A percentile compares a stretch with the other conserved stretches of the same genome.
phyloP scores from a whole-genome alignment of 1,140 invertebrate species.

The Cotesia typhae region DNA sequence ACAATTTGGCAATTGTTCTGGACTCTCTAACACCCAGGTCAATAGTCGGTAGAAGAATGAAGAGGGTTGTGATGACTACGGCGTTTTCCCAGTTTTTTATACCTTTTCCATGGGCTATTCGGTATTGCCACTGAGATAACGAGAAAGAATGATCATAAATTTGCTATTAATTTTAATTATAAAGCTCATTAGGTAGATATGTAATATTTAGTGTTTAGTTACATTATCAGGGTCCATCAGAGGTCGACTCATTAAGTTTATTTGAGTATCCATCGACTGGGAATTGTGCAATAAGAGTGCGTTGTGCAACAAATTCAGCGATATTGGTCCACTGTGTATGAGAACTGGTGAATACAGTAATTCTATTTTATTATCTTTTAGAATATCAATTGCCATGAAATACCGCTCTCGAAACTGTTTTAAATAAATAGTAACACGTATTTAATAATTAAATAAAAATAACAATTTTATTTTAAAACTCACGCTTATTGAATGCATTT shows the following conservation, averaged over 20 bases:
- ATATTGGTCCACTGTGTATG: slow-evolving; percentile 64
- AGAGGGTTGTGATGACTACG: slow-evolving; percentile 41
- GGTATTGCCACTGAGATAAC: slow-evolving; percentile 43
- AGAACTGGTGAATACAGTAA: slow-evolving; percentile 54
- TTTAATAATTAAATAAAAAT: background rate
- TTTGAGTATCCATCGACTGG: slow-evolving; percentile 29
- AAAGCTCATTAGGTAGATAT: background rate
- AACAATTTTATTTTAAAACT: slow-evolving; percentile 13
- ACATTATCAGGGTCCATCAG: slow-evolving; percentile 40
- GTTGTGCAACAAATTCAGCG: slow-evolving; percentile 65
- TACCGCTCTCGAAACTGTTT: slow-evolving; percentile 43
- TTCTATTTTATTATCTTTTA: slow-evolving; percentile 31
- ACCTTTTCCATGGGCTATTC: slow-evolving; percentile 32
- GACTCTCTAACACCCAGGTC: slow-evolving; percentile 42
- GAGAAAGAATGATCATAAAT: background rate
- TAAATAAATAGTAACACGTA: slow-evolving; percentile 3
- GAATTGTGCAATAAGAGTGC: slow-evolving; percentile 56
- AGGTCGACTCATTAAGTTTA: slow-evolving; percentile 40
- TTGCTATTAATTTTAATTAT: slow-evolving; percentile 8
- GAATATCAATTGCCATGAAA: slow-evolving; percentile 42
- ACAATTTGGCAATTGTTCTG: slow-evolving; percentile 37
- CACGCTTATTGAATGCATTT: slow-evolving; percentile 43
- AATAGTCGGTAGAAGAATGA: slow-evolving; percentile 42
- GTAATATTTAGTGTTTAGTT: background rate
- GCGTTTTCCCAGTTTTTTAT: slow-evolving; percentile 44